phyloP scores from a whole-genome alignment of 2,113 vertebrate species.

The Heloderma charlesbogerti region DNA sequence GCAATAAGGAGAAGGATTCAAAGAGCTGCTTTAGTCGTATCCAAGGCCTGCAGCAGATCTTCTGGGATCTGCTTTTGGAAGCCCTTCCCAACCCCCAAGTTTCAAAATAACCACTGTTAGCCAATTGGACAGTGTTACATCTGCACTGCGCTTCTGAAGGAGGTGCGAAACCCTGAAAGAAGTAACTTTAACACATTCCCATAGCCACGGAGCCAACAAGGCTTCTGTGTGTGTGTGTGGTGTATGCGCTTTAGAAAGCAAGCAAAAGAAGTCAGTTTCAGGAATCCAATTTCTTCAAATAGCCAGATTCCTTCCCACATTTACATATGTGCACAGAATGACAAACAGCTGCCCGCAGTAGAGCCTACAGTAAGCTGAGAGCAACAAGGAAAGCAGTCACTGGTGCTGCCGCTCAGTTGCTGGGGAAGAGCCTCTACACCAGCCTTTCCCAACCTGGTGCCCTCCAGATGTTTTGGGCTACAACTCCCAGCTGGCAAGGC shows the following conservation, averaged over 20 bases:
- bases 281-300: not conserved
- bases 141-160: not conserved
- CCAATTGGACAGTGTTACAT: not conserved
- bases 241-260: not conserved
- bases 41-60: no score
- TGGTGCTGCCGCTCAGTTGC: not conserved
- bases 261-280: not conserved
- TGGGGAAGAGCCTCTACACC: not conserved
- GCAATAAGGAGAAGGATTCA: not conserved
- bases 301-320: not conserved
- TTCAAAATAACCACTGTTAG: not conserved
- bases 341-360: not conserved
- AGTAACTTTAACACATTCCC: not conserved
- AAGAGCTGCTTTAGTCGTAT: no score
- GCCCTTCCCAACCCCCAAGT: not conserved
- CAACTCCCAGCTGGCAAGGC: no score
- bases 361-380: not conserved
- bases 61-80: no score
- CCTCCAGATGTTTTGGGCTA: no score
- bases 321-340: not conserved
- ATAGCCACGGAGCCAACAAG: not conserved
- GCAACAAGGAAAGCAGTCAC: not conserved
- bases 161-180: not conserved
- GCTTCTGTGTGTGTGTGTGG: not conserved
- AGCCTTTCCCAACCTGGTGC: no score